Evolutionary conservation across 2,797 vertebrate species (phyloP), one percentile per base, ranked within the genome.

Genomic region (Phalanger gymnotis): DNA sequence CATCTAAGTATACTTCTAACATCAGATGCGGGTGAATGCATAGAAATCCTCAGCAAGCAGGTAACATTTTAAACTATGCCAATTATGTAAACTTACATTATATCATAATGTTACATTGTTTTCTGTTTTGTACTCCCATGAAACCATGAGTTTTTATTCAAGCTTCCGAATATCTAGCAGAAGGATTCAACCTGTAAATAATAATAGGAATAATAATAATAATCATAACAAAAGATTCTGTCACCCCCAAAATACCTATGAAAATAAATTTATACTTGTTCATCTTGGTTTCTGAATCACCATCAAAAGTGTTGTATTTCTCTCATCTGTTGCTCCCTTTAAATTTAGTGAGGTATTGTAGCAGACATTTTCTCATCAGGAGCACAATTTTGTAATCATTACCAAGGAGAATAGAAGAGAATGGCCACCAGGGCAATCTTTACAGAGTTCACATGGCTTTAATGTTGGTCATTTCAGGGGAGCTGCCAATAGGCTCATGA

Each of bases 281-380:
- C 22, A 92, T 95, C 57, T 94, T 91, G 52, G 89, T 96, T 95
- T 97, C 96, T 94, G 96, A 96, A 92, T 95, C 61, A 34, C n/a
- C 92, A 28, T 94, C 58, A 51, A 57, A 96, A 22, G 4, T 47
- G 91, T 25, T 61, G 47, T 4, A 51, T 94, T 96, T 95, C 56
- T 93, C 56, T 96, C 93, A 94, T 53, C 81, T 57, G 40, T 13
- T 14, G 61, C 90, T 97, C 94, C 93, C 92, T 97, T 97, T 96
- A 97, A 97, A 97, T 97, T 95, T 96, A 97, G 96, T 16, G 66
- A 97, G 96, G 92, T 95, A 95, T 94, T n/a, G 93, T 90, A 91
- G 89, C 93, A 92, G n/a, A 0, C 61, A 95, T 96, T 97, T 96
- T 91, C 90, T 30, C 55, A 95, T 96, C 98, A 98, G 90, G 47